Percentiles rank a stretch among this genome's conserved stretches.
These are phyloP conservation scores for Drosophila jambulina DNA, from an alignment of 1,140 invertebrate genomes.

Conservation along the genomic window DNA sequence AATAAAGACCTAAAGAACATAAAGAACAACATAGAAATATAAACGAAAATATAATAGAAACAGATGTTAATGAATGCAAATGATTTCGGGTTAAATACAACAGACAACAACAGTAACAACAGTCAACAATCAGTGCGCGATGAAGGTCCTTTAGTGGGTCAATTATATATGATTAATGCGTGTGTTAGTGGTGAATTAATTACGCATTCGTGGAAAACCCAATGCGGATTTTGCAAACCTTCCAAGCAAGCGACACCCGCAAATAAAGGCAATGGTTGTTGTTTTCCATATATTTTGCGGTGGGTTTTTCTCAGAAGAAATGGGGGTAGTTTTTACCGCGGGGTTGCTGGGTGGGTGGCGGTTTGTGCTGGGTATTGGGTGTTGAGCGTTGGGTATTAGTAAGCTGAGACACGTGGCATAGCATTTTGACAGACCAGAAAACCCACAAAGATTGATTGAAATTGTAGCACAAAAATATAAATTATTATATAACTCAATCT, in stretches of 20 bases:
- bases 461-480: not conserved
- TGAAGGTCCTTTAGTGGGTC: constrained; percentile 46
- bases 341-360: not conserved
- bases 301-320: constrained; percentile 14
- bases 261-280: not conserved
- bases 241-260: not conserved
- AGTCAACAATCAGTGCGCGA: constrained; percentile 35
- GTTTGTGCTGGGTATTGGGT: constrained; percentile 1
- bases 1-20: constrained; percentile 16
- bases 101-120: constrained; percentile 21
- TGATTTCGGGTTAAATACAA: constrained; percentile 38
- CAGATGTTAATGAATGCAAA: constrained; percentile 39
- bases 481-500: not conserved
- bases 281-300: constrained; percentile 18
- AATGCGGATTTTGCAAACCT: constrained; percentile 16
- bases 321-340: constrained; percentile 12
- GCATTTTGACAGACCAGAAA: constrained; percentile 13
- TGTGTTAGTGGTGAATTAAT: constrained; percentile 36
- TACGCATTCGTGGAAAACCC: constrained; percentile 26
- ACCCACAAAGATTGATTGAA: constrained; percentile 20
- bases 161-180: constrained; percentile 28
- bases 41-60: not conserved
- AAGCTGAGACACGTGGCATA: constrained; percentile 32
- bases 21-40: not conserved
- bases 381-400: not conserved